Evolutionary conservation across 2,797 vertebrate species (phyloP), one percentile per base, ranked within the genome.

Genomic region (Hephaestus fuliginosus): DNA sequence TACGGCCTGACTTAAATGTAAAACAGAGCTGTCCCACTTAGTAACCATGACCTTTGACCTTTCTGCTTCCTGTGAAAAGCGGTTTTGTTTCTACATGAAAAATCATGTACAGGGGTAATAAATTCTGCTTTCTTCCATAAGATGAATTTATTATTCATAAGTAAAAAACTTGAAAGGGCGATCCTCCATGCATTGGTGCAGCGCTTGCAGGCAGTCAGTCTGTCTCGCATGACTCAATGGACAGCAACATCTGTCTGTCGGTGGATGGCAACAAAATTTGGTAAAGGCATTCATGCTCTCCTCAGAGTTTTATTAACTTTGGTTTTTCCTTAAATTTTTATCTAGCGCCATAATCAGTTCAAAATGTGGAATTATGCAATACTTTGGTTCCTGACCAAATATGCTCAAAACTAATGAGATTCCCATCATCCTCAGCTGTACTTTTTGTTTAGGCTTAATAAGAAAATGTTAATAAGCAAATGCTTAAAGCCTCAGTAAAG

Each of bases 91-190:
- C 52, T 12, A 51, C n/a, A 14, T 33, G 14, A 8, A 33, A 36
- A 67, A 67, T 68, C 7, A 44, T 22, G 5, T 10, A 55, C 30
- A 67, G 43, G 30, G 56, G n/a, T 69, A 73, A 51, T 64, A n/a
- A 61, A 68, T 53, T 58, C 3, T 1, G n/a, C 11, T 8, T 51
- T 69, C 72, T 55, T 39, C 17, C 51, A 46, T 44, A 55, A 25
- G 33, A 61, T 63, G 17, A 30, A 77, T 83, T 12, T 49, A 63
- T 52, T 76, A 79, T 82, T 82, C 65, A 82, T 41, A 43, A 36
- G 33, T 61, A 15, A 66, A 66, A 78, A 67, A 71, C 51, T 36
- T 74, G 60, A 78, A 84, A 68, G 69, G 65, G 33, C 0, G 14
- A 77, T 53, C 36, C 58, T 52, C 78, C 56, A 78, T 58, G 74